phyloP scores from a whole-genome alignment of 2,797 vertebrate species.

The Lagodon rhomboides region DNA sequence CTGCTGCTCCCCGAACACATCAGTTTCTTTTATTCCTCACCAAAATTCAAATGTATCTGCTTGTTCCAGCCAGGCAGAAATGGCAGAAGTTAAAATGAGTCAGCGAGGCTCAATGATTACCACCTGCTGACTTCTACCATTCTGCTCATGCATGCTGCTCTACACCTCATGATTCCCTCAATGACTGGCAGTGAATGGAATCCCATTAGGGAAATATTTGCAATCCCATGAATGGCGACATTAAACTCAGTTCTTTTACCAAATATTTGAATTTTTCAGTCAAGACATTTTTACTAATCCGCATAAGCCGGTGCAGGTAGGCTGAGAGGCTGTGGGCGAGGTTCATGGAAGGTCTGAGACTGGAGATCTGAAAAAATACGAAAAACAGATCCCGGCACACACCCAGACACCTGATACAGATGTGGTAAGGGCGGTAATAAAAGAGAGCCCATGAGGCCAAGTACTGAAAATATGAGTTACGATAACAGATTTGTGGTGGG shows the following conservation, averaged over 20 bases:
- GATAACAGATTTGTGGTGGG: constrained; percentile 60
- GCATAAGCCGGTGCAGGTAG: constrained; percentile 2
- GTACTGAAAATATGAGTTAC: constrained; percentile 52
- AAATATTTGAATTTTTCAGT: constrained; percentile 13
- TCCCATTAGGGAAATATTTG: not conserved
- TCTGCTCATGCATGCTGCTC: constrained; percentile 4
- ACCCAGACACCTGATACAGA: constrained; percentile 74
- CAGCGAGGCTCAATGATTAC: constrained; percentile 2
- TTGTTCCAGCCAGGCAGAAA: constrained; percentile 34
- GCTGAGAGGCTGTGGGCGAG: constrained; percentile 23
- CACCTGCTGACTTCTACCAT: constrained; percentile 14
- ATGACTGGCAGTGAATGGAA: not conserved
- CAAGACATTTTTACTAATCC: not conserved
- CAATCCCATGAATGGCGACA: not conserved
- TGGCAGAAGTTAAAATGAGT: constrained; percentile 26
- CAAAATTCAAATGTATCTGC: constrained; percentile 32
- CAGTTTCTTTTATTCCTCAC: constrained; percentile 35
- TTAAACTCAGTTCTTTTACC: not conserved
- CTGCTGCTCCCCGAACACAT: constrained; percentile 43
- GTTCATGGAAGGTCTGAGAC: constrained; percentile 32
- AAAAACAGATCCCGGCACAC: constrained; percentile 69
- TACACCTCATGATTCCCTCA: constrained; percentile 1
- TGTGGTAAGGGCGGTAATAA: constrained; percentile 55
- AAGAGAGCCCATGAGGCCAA: constrained; percentile 55
- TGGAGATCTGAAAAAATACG: constrained; percentile 53